Evolutionary conservation across 2,888 invertebrate species (phyloP), one percentile per base, ranked within the genome.

Genomic region (Rhingia campestris): DNA sequence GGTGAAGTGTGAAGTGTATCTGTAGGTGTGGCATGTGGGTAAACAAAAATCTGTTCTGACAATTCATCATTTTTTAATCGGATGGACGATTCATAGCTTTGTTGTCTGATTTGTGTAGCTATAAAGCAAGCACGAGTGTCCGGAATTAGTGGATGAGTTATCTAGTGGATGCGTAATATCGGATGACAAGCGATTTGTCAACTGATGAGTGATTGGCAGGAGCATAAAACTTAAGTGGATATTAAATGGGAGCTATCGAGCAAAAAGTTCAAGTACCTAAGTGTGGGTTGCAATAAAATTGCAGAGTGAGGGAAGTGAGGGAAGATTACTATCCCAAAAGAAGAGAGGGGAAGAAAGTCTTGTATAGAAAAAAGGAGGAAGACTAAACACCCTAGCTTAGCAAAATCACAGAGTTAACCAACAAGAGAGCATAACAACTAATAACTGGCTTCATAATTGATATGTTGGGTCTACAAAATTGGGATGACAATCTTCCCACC

Each of bases 21-120:
- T 32, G n/a, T 49, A 43, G 63, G 43, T 56, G 43, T 32, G 49
- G 12, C 54, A 63, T 63, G 33, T 53, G 45, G 54, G 41, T 61
- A 64, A 56, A 75, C 51, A 56, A 14, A n/a, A 41, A 41, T n/a
- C 10, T 75, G 51, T 43, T 33, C 51, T 59, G 75, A 58, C 69
- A 69, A 69, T 81, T 69, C 63, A 81, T 75, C 51, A 69, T 69
- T 39, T 69, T 51, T 70, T 69, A 63, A 70, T 64, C 58, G 58
- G 61, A 43, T 49, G 54, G 54, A 41, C 74, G 49, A 73, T 74
- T 74, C 54, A 67, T 61, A 37, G 41, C 7, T 33, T 7, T 10
- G 37, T 37, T 53, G 41, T 54, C 59, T 51, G 39, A 79, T 53
- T 22, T 22, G 41, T 67, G 37, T 41, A 39, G 14, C 9, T 10